phyloP scores from a whole-genome alignment of 2,113 vertebrate species.

The Gasterosteus nipponicus region DNA sequence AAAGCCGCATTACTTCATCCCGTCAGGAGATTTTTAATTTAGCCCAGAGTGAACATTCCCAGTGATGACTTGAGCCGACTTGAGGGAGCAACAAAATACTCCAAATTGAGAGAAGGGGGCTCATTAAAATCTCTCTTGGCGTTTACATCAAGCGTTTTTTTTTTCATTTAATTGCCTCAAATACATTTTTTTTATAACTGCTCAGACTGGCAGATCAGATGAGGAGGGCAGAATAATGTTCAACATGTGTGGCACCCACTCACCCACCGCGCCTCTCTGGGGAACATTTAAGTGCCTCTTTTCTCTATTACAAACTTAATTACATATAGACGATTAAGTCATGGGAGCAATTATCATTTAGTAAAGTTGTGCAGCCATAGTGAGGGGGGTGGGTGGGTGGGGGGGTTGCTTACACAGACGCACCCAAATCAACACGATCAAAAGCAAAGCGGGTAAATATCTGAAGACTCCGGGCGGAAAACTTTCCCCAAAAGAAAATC shows the following conservation, averaged over 20 bases:
- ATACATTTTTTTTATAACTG: conserved; percentile 75
- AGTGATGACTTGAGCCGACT: conserved; percentile 58
- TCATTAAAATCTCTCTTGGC: conserved; percentile 80
- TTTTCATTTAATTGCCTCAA: conserved; percentile 74
- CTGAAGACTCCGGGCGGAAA: conserved; percentile 65
- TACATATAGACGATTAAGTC: conserved; percentile 79
- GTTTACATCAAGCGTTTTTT: conserved; percentile 70
- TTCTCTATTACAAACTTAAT: conserved; percentile 77
- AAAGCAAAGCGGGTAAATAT: conserved; percentile 74
- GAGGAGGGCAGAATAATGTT: conserved; percentile 73
- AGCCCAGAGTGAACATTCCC: conserved; percentile 38
- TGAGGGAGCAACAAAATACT: conserved; percentile 50
- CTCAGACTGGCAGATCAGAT: conserved; percentile 68
- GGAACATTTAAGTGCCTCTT: conserved; percentile 73
- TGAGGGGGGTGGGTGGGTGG: neutral
- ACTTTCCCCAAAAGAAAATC: conserved; percentile 68
- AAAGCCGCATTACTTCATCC: conserved; percentile 58
- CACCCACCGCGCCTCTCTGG: conserved; percentile 64
- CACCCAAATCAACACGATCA: conserved; percentile 64
- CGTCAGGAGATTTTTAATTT: conserved; percentile 69
- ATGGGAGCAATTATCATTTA: conserved; percentile 75
- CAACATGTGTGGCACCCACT: conserved; percentile 80
- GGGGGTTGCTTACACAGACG: conserved; percentile 41
- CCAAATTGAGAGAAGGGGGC: conserved; percentile 57
- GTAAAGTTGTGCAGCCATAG: conserved; percentile 40